Percentiles rank a stretch among this genome's conserved stretches.
Evolutionary conservation across 2,113 vertebrate genomes (phyloP).

Genomic region (Ceuthmochares aereus): DNA sequence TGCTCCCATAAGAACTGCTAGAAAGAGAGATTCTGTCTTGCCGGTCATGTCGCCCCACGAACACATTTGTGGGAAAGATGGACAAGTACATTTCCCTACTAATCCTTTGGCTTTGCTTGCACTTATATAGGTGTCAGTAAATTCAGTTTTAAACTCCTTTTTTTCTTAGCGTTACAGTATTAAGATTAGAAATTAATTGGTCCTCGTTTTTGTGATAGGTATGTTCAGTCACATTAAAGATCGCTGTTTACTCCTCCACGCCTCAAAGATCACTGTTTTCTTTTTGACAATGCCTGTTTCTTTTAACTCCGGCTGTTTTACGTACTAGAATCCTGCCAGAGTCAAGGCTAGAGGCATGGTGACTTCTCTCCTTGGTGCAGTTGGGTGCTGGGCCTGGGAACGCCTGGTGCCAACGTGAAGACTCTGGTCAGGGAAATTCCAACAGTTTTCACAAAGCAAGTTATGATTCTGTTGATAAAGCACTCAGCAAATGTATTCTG

Average conservation of each 20-base stretch:
- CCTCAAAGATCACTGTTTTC: fast-evolving
- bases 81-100: not conserved
- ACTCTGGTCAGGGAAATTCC: not conserved
- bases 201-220: fast-evolving
- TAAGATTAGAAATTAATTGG: not conserved
- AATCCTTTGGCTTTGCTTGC: not conserved
- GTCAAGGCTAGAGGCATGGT: not conserved
- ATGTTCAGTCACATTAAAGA: not conserved
- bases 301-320: not conserved
- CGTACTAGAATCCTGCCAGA: not conserved
- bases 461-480: not conserved
- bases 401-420: fast-evolving
- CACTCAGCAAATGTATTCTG: not conserved
- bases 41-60: not conserved
- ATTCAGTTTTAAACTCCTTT: not conserved
- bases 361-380: not conserved
- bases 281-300: not conserved
- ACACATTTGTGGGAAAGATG: not conserved
- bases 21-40: not conserved
- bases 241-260: not conserved
- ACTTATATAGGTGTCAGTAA: not conserved
- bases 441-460: not conserved
- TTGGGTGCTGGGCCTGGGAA: not conserved
- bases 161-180: not conserved
- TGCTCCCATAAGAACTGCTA: not conserved